Base-by-base conservation (phyloP, 2,797 vertebrate species). In the Balearica regulorum region DNA sequence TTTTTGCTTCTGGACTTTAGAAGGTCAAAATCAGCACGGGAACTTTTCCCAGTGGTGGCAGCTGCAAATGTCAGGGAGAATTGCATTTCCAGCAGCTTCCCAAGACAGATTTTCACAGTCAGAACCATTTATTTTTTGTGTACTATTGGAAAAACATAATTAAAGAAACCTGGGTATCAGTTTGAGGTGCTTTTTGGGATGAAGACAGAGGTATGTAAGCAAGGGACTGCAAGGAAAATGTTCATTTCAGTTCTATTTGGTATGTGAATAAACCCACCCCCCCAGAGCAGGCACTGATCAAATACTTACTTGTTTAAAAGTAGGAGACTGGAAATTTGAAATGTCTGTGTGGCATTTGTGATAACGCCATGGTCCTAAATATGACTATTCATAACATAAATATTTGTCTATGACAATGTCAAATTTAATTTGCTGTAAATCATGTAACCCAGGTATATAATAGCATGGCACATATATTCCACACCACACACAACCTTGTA, bases 1-100 rank as follows among this genome's bases (percentile, higher is more conserved):
- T 93, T 91, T 91, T 88, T 96, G 66, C 61, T 94, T 93, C 82
- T 70, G 84, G 70, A 83, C 48, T 87, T 90, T 19, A 83, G 85
- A 93, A 91, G 92, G 87, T 91, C 83, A 83, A 94, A 93, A 77
- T 83, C 53, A 68, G 16, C 29, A 57, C 3, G 33, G 73, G 71
- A 96, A 89, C 60, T 73, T 93, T 92, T 90, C 89, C 86, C 81
- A 57, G 88, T 37, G 55, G 91, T 77, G 68, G 21, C 85, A 93
- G 88, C 83, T 89, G 83, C 69, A 87, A 93, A 86, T 89, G 75
- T 92, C 86, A 87, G 37, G 26, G 35, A 89, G 70, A 92, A 96
- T 77, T 83, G 81, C 33, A 79, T 86, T 93, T 94, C 53, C 64
- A 71, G 77, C 61, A 76, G 58, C 54, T 90, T 95, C 92, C 87